Base-by-base conservation (phyloP, 2,113 vertebrate species). In the Illadopsis cleaveri region DNA sequence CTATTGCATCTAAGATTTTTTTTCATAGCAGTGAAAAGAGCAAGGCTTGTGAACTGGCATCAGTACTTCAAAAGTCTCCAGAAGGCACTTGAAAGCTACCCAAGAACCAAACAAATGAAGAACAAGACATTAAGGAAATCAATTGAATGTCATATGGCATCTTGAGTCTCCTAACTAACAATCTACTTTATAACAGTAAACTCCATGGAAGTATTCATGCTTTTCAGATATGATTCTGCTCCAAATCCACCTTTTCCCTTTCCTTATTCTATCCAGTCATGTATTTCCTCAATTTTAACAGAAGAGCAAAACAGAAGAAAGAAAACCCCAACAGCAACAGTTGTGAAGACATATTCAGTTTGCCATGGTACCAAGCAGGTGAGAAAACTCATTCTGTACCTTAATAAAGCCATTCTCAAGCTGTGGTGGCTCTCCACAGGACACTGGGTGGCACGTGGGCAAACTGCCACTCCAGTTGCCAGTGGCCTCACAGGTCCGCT, bases 381-480 rank as follows among this genome's bases (percentile, higher is more conserved):
- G 37, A 64, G 33, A 90, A 92, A 89, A 69, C 40, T 54, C 33
- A 48, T 47, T 92, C 72, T 82, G 62, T 98, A 99, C 99, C 99
- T 99, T 98, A 71, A 99, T 97, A 92, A 98, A 97, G 89, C 99
- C 99, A 57, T 99, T 99, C 87, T 97, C 98, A 57, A 99, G 96
- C 37, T 86, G 84, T 0, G 99, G 99, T 15, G 99, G 99, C 3
- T 96, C 97, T 19, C 97, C 95, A 88, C 99, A 99, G 82, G 98
- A 97, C 6, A 99, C 99, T 5, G 99, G 99, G 30, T 98, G 98
- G 95, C 99, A 99, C 1, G 98, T 98, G 23, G 99, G 99, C 54
- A 98, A 97, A 64, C 81, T 97, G 73, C 98, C 98, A 58, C 99
- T 99, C 99, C 99, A 99, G 38, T 98, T 98, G 31, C 99, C 99